Evolutionary conservation across 2,888 invertebrate genomes (phyloP).

Genomic region (Phorcus lineatus): DNA sequence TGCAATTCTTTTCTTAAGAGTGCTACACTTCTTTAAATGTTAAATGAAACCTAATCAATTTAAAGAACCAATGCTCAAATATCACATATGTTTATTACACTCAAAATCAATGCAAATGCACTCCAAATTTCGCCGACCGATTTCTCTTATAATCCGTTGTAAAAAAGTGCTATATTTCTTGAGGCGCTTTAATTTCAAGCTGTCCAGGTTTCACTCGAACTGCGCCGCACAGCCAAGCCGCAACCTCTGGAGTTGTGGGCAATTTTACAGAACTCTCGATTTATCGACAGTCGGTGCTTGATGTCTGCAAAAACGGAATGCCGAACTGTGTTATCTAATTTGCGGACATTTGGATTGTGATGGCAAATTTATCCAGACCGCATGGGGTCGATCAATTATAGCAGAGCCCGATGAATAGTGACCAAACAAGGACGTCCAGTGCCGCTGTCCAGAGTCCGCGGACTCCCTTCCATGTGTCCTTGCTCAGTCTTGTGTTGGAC

Average conservation of each 20-base stretch:
- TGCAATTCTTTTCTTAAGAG: too few relatives aligned
- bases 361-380: constrained; percentile 10
- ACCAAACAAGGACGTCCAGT: background rate
- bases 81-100: too few relatives aligned
- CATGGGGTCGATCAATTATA: constrained; percentile 13
- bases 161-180: too few relatives aligned
- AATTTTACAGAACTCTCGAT: constrained; percentile 5
- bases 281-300: constrained; percentile 10
- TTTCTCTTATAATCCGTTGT: too few relatives aligned
- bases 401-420: background rate
- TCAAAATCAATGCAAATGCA: too few relatives aligned
- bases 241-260: background rate
- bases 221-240: background rate
- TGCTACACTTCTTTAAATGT: too few relatives aligned
- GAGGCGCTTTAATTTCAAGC: background rate
- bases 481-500: too few relatives aligned
- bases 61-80: too few relatives aligned
- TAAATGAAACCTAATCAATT: too few relatives aligned
- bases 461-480: too few relatives aligned
- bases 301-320: constrained; percentile 11
- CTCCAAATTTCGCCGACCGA: too few relatives aligned
- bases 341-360: constrained; percentile 6
- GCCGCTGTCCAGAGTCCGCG: background rate
- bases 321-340: constrained; percentile 15
- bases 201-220: background rate